phyloP scores from a whole-genome alignment of 2,797 vertebrate genomes.

The Fistularia commersonii region DNA sequence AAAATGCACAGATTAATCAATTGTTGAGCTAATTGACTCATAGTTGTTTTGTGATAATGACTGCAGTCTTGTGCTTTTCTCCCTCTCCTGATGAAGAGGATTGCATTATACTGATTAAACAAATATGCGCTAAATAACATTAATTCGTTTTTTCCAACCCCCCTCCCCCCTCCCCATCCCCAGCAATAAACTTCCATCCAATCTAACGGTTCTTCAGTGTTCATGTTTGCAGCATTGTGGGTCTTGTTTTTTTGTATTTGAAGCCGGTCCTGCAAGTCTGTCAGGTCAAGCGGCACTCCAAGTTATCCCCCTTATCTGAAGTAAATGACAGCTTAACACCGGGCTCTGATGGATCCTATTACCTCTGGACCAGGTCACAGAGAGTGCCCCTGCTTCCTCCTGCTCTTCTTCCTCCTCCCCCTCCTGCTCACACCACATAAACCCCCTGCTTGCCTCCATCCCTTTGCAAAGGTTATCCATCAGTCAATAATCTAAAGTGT shows the following conservation, averaged over 20 bases:
- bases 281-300: slow-evolving; percentile 41
- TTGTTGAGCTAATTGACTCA: slow-evolving; percentile 56
- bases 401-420: slow-evolving; percentile 18
- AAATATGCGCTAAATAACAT: slow-evolving; percentile 4
- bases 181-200: not conserved
- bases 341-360: slow-evolving; percentile 52
- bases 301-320: slow-evolving; percentile 60
- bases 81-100: slow-evolving; percentile 20
- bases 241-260: slow-evolving; percentile 17
- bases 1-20: slow-evolving; percentile 61
- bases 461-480: slow-evolving; percentile 60
- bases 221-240: not conserved
- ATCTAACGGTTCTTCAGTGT: not conserved
- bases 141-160: not conserved
- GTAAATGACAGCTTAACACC: slow-evolving; percentile 55
- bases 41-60: slow-evolving; percentile 45
- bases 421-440: slow-evolving; percentile 30
- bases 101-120: not conserved
- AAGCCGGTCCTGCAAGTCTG: slow-evolving; percentile 43
- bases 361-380: slow-evolving; percentile 42
- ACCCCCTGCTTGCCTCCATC: slow-evolving; percentile 40
- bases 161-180: too few relatives aligned
- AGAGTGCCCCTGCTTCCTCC: slow-evolving; percentile 16
- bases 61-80: slow-evolving; percentile 11
- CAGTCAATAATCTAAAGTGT: slow-evolving; percentile 65